Percentiles rank a stretch among this genome's conserved stretches.
phyloP scores from a whole-genome alignment of 2,797 vertebrate genomes.

The Danionella dracula region DNA sequence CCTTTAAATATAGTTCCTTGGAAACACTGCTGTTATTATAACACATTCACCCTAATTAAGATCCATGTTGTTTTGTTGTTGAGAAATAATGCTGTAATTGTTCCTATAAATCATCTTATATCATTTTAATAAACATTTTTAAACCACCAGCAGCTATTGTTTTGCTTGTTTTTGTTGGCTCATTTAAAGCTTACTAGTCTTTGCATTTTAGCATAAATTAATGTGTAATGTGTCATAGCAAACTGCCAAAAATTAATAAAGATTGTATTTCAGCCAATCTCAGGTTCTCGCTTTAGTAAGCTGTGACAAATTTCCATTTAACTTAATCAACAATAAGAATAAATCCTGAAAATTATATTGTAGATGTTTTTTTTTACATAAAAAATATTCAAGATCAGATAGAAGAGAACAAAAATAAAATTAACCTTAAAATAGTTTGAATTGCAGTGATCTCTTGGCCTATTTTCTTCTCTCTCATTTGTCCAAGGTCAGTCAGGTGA shows the following conservation, averaged over 20 bases:
- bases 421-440: background rate
- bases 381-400: too few relatives aligned
- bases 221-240: too few relatives aligned
- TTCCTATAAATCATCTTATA: background rate
- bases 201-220: background rate
- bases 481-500: slow-evolving; percentile 13
- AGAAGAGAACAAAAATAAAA: too few relatives aligned
- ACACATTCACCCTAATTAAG: background rate
- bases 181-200: background rate
- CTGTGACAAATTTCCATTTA: slow-evolving; percentile 7
- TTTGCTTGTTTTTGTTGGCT: background rate
- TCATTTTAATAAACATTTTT: background rate
- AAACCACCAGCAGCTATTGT: background rate
- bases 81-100: background rate
- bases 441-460: background rate
- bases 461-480: background rate
- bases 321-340: slow-evolving; percentile 1
- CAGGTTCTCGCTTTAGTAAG: background rate
- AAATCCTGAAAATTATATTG: too few relatives aligned
- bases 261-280: background rate
- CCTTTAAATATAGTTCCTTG: too few relatives aligned
- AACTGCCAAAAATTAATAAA: background rate
- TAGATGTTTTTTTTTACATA: too few relatives aligned
- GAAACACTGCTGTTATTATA: background rate
- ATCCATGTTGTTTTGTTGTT: background rate